Conservation (phyloP, 2,888 invertebrate species). For the Crematogaster levior region DNA sequence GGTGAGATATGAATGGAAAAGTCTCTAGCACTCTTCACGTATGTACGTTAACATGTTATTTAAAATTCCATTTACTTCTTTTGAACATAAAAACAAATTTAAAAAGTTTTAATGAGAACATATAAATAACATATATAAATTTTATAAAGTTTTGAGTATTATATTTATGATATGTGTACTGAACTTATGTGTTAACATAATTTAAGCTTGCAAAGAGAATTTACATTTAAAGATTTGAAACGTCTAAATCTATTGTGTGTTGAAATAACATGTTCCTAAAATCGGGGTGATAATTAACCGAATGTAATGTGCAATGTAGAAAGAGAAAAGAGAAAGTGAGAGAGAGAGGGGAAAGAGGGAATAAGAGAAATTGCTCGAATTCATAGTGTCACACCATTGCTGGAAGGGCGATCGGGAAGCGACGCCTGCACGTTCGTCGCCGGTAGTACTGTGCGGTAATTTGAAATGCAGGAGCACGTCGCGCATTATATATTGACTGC, state of each 20-base stretch:
- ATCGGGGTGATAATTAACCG: conserved; percentile 17
- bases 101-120: neutral
- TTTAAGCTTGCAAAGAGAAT: conserved; percentile 8
- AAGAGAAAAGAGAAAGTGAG: neutral
- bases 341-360: neutral
- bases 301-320: neutral
- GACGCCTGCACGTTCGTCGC: conserved; percentile 39
- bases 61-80: neutral
- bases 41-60: neutral
- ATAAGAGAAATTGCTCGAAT: conserved; percentile 29
- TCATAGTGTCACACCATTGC: conserved; percentile 33
- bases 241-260: conserved; percentile 5
- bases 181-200: too few relatives aligned
- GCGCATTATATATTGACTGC: conserved; percentile 55
- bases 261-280: conserved; percentile 15
- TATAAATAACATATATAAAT: neutral
- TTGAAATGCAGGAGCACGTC: conserved; percentile 52
- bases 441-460: conserved; percentile 39
- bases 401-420: conserved; percentile 35
- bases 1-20: neutral
- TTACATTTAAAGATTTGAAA: neutral
- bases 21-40: neutral
- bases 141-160: neutral
- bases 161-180: neutral
- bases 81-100: neutral